Conservation (phyloP, 1,140 invertebrate species). For the Melitaea cinxia region DNA sequence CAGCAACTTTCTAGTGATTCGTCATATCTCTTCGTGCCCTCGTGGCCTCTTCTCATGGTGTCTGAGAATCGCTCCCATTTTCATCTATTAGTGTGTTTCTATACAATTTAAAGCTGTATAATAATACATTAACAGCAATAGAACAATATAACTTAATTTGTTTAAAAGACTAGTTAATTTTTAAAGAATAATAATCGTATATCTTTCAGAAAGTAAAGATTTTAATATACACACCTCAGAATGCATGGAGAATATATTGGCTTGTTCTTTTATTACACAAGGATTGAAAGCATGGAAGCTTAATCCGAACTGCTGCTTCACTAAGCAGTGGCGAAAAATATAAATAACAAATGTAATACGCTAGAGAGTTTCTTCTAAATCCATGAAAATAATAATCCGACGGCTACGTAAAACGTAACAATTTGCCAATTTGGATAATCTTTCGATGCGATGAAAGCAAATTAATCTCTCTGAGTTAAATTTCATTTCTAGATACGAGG, state of each 20-base stretch:
- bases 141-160: too few species aligned
- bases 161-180: too few species aligned
- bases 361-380: neutral
- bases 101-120: constrained; percentile 13
- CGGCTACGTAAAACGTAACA: neutral
- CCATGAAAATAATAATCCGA: neutral
- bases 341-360: neutral
- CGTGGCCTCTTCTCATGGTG: constrained; percentile 36
- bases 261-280: too few species aligned
- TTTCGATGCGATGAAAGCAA: neutral
- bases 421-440: constrained; percentile 18
- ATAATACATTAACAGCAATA: too few species aligned
- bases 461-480: constrained; percentile 16
- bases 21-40: constrained; percentile 33
- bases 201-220: too few species aligned
- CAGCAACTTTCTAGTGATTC: constrained; percentile 29
- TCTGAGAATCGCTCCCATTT: constrained; percentile 33
- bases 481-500: constrained; percentile 11
- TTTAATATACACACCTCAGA: too few species aligned
- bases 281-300: too few species aligned
- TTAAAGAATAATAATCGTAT: too few species aligned
- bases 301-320: too few species aligned
- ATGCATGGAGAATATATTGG: too few species aligned
- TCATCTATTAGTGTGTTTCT: constrained; percentile 24
- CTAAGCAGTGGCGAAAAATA: too few species aligned